Evolutionary conservation across 35 echinoderm and acorn worm genomes (phyloP).

Genomic region (Anneissia japonica): DNA sequence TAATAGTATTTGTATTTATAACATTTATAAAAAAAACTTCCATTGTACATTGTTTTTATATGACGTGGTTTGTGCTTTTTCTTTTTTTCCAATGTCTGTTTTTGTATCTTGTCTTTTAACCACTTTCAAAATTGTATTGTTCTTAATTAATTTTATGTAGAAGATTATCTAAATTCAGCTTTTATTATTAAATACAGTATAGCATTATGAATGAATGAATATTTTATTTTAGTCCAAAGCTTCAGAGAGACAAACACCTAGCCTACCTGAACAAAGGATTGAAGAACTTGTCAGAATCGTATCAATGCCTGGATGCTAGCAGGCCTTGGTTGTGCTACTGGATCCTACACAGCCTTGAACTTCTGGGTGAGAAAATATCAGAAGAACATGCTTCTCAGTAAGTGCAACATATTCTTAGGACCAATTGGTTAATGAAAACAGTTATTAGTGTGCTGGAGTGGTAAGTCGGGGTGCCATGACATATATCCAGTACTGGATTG

Average conservation of each 20-base stretch:
- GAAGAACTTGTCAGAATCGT: conserved; percentile 58
- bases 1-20: no score
- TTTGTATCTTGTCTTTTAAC: not conserved
- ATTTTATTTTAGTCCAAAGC: conserved; percentile 42
- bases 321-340: conserved; percentile 94
- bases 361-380: conserved; percentile 64
- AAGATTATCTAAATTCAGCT: no score
- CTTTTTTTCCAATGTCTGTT: no score
- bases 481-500: not conserved
- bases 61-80: no score
- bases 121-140: not conserved
- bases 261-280: conserved; percentile 82
- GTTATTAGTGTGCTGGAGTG: not conserved
- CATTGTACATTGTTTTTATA: no score
- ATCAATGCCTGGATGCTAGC: conserved; percentile 90
- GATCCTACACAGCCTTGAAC: conserved; percentile 80
- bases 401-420: no score
- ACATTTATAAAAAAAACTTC: no score
- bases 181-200: no score
- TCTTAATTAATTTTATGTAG: no score
- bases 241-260: conserved; percentile 75
- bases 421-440: no score
- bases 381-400: conserved; percentile 46
- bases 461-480: not conserved
- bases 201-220: no score